Base-by-base conservation (phyloP, 2,113 vertebrate genomes). In the Serilophus lunatus region DNA sequence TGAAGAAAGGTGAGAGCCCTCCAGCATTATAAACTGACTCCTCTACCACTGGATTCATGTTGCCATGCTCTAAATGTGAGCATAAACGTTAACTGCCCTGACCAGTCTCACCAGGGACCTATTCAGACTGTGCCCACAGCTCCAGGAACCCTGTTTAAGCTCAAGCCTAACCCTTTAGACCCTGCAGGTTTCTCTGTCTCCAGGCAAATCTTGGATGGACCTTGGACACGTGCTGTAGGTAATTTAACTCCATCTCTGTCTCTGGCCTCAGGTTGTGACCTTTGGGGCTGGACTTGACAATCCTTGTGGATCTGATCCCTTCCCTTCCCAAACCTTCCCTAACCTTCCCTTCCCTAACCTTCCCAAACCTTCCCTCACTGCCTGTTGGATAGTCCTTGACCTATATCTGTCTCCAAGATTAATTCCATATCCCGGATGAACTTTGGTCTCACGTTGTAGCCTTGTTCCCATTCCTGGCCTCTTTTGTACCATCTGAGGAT, bases 171-270 rank as follows among this genome's bases (percentile, higher is more conserved):
- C 7, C 23, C 17, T 82, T 82, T 40, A 53, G 38, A 14, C 45
- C 28, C 45, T 31, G 3, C 12, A 36, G 35, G 13, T 22, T 12
- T 82, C 35, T 3, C 25, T 29, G 2, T 44, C 42, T 53, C 31
- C 65, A 75, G 31, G 42, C 35, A 2, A 3, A 22, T 23, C 53
- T 83, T 60, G 42, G 35, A 12, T 47, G 38, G 44, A 38, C 35
- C 33, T 56, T 60, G 76, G 13, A 71, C 5, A 0, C 2, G 1
- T 56, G 26, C 19, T 56, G 20, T 13, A 38, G 3, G 22, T 64
- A 47, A 12, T 64, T 90, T 61, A 4, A 40, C 36, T 81, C 38
- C 56, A 44, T 31, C n/a, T 66, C 20, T 76, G 23, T 29, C 54
- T 49, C 53, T 45, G 38, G 13, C 42, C 31, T 74, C 54, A 20